Base-by-base conservation (phyloP, 2,797 vertebrate species). In the Poeciliopsis paucimaculata region DNA sequence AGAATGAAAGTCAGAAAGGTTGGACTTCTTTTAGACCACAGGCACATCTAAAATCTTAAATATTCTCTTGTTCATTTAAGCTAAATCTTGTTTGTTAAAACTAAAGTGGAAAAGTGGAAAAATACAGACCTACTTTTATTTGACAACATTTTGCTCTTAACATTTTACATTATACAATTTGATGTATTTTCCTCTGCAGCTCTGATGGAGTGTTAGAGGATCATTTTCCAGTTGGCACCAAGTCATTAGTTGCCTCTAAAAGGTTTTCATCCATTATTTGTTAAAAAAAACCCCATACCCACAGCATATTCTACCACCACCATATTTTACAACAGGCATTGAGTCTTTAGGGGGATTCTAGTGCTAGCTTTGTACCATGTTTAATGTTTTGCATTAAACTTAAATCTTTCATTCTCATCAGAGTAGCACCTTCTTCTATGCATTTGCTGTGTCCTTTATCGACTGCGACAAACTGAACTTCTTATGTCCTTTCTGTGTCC, bases 1-100 rank as follows among this genome's bases (percentile, higher is more conserved):
- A 75, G n/a, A 79, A 53, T 36, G 41, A n/a, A 36, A 78, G 66
- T 34, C 62, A 53, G 60, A 79, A 74, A 84, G 43, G 74, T 8
- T 12, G 18, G 49, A 80, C 73, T 77, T 76, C 57, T 41, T 73
- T 36, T 31, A n/a, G 5, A 77, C 36, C n/a, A 20, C 53, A 71
- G 26, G 20, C 41, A 71, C 41, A 28, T 71, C 26, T 71, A 45
- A 45, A 26, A 2, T 45, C 41, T 71, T 15, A 16, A 45, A 15
- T 45, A 45, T 45, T 70, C 41, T 70, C 39, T 13, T n/a, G 4
- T 16, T 51, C 49, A 23, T 39, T 49, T 49, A 68, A 41, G 12
- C 4, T 68, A 11, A 8, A 49, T 2, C 47, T 49, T 51, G 49
- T 23, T 51, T 51, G 49, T 39, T 39, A 11, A 66, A 12, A 66